These are phyloP conservation scores for Gallinago jamesoni DNA, from an alignment of 2,113 vertebrate genomes.

Conservation along the genomic window DNA sequence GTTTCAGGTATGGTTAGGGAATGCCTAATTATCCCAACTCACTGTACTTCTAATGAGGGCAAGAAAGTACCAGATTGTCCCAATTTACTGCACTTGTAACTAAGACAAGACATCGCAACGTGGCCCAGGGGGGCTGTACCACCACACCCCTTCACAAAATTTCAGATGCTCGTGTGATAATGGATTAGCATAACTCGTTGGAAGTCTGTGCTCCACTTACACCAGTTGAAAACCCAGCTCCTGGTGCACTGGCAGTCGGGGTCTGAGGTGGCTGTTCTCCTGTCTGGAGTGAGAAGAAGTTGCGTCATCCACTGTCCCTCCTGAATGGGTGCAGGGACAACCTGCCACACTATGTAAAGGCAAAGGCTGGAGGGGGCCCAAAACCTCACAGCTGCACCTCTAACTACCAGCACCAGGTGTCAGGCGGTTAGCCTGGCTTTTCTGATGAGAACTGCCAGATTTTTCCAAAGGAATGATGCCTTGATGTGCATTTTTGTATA, in stretches of 20 bases:
- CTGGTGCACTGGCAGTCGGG: fast-evolving
- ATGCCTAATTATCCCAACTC: neutral
- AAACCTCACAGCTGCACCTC: neutral
- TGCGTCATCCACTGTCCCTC: neutral
- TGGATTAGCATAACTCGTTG: fast-evolving
- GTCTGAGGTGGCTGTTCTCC: neutral
- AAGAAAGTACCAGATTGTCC: neutral
- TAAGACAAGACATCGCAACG: neutral
- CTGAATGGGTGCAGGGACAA: neutral
- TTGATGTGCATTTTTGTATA: neutral
- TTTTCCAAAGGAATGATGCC: neutral
- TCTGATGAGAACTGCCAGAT: neutral
- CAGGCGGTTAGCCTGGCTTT: neutral
- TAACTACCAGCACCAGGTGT: neutral
- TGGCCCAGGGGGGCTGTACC: neutral
- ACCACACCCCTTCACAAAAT: neutral
- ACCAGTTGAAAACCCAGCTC: neutral
- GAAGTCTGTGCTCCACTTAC: neutral
- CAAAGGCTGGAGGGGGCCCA: neutral
- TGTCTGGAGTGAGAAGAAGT: neutral
- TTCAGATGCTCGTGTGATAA: neutral
- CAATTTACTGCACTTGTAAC: neutral
- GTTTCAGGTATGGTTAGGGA: neutral
- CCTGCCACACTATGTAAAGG: neutral
- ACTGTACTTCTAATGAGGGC: neutral